Base-by-base conservation (phyloP, 2,113 vertebrate genomes). In the Cyanoderma ruficeps region DNA sequence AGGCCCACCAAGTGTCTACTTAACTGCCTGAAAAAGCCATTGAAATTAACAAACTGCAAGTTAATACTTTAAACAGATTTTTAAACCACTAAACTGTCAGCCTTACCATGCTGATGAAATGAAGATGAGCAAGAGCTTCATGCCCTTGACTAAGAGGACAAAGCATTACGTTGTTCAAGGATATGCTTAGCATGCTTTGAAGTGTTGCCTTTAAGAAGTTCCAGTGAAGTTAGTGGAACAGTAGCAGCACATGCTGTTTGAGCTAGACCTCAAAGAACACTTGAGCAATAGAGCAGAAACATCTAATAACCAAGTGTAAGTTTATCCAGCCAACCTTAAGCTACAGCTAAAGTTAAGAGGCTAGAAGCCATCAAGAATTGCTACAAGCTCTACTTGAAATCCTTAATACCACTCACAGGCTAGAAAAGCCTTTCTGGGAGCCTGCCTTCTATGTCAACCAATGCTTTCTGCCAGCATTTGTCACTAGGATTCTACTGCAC, bases 1-100 rank as follows among this genome's bases (percentile, higher is more conserved):
- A 99, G 98, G 82, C 99, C 99, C 96, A 99, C 99, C 96, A 99
- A 98, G 97, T 99, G 99, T 94, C 99, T 99, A 97, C 99, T 99
- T 93, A 99, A 97, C 97, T 99, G 99, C 95, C 99, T 99, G 98
- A 97, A 94, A 96, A 97, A 94, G 57, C 25, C 67, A 95, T 76
- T 60, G 41, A 90, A 67, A 92, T 75, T 8, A 83, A 86, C 13
- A 79, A 90, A 61, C 30, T 19, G 4, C 18, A 60, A 72, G 85
- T 94, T 46, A 85, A 31, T 61, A 80, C 42, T 90, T 75, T 30
- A 69, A 79, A 69, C 5, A 63, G 14, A n/a, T 35, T 85, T 84
- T 87, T 67, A 68, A 59, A 72, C 8, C 2, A 23, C 46, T 64
- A 19, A 75, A 44, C 69, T 31, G 28, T 50, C 21, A 83, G 33